Evolutionary conservation across 2,888 invertebrate species (phyloP).

Genomic region (Rhodophaea formosa): DNA sequence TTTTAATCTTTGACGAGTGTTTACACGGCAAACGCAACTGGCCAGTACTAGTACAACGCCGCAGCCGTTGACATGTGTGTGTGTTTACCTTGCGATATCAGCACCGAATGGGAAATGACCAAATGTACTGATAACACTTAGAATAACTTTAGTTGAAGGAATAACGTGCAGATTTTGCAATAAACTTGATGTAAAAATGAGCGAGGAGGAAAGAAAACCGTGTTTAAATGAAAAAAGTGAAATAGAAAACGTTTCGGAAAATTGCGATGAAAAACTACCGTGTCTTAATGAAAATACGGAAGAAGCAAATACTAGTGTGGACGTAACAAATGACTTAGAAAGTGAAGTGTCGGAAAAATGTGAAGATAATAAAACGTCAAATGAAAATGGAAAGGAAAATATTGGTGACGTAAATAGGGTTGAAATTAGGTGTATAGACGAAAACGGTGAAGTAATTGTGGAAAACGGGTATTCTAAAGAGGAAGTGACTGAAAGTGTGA

Average conservation of each 20-base stretch:
- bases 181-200: slow-evolving; percentile 43
- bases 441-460: slow-evolving; percentile 20
- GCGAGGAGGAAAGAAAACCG: slow-evolving; percentile 49
- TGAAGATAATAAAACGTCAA: slow-evolving; percentile 36
- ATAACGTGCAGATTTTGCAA: not conserved
- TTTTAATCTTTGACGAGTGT: slow-evolving; percentile 26
- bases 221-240: slow-evolving; percentile 33
- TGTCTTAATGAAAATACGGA: slow-evolving; percentile 27
- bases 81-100: slow-evolving; percentile 22
- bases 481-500: slow-evolving; percentile 23
- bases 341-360: slow-evolving; percentile 20
- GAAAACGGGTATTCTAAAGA: slow-evolving; percentile 23
- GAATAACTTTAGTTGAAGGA: slow-evolving; percentile 2
- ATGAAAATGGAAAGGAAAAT: not conserved
- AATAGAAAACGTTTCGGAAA: slow-evolving; percentile 24
- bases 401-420: not conserved
- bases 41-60: slow-evolving; percentile 15
- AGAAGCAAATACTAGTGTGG: slow-evolving; percentile 24
- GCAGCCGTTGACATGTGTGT: slow-evolving; percentile 11
- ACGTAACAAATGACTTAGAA: not conserved
- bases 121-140: slow-evolving; percentile 17
- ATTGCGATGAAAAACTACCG: slow-evolving; percentile 35
- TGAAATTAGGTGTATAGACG: not conserved
- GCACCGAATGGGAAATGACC: slow-evolving; percentile 20
- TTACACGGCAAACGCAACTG: slow-evolving; percentile 24